Percentiles rank a stretch among this genome's conserved stretches.
Conservation (phyloP, 2,888 invertebrate species). For the Oithona nana region DNA sequence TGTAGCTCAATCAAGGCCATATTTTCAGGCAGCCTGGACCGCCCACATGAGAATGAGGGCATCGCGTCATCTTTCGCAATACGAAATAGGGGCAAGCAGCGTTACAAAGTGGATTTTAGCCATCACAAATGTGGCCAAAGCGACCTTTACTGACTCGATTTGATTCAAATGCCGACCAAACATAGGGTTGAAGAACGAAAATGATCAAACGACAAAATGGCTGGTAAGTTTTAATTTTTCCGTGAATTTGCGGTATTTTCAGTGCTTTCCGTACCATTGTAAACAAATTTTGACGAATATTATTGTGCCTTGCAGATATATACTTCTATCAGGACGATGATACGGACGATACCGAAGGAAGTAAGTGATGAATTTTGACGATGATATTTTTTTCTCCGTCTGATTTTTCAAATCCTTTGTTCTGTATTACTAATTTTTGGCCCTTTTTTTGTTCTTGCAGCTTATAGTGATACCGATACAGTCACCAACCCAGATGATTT, state of each 20-base stretch:
- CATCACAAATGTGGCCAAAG: too few relatives aligned
- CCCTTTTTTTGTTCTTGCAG: neutral
- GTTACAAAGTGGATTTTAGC: too few relatives aligned
- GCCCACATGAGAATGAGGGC: too few relatives aligned
- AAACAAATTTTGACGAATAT: too few relatives aligned
- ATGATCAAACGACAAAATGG: neutral
- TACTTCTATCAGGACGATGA: slow-evolving; percentile 13
- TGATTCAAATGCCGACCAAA: too few relatives aligned
- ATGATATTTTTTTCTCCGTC: neutral
- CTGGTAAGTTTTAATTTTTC: neutral
- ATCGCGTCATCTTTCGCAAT: too few relatives aligned
- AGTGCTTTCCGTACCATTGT: neutral
- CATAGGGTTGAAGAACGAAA: too few relatives aligned
- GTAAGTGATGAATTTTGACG: neutral
- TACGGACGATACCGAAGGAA: neutral
- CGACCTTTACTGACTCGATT: too few relatives aligned
- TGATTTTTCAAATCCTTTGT: neutral
- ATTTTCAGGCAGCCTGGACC: too few relatives aligned
- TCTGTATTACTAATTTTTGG: neutral
- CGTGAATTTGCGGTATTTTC: neutral
- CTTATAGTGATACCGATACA: neutral
- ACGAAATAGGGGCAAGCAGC: too few relatives aligned
- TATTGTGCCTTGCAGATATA: slow-evolving; percentile 10
- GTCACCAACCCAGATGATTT: neutral
- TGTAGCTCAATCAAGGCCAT: too few relatives aligned